Evolutionary conservation across 2,888 invertebrate species (phyloP).

Genomic region (Nomada ruficornis): DNA sequence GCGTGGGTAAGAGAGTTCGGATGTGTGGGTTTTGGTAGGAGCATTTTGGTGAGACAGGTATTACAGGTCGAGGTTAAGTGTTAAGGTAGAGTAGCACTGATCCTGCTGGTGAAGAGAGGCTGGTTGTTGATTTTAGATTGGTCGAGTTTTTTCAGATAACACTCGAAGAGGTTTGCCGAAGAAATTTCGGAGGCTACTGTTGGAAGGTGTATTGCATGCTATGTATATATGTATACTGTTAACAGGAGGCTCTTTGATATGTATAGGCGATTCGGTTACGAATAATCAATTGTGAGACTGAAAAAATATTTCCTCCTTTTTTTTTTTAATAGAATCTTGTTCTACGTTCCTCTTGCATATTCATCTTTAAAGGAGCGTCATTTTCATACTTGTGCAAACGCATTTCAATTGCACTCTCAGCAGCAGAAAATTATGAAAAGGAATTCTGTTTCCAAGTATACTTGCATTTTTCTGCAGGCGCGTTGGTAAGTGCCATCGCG

Average conservation of each 20-base stretch:
- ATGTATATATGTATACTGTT: not conserved
- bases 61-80: not conserved
- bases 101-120: not conserved
- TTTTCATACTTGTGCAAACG: too few species aligned
- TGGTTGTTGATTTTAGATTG: constrained; percentile 1
- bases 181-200: constrained; percentile 11
- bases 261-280: not conserved
- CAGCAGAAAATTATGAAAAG: not conserved
- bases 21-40: not conserved
- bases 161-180: not conserved
- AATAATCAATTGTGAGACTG: not conserved
- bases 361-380: too few species aligned
- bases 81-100: not conserved
- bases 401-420: not conserved
- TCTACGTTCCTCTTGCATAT: not conserved
- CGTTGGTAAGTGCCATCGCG: not conserved
- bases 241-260: not conserved
- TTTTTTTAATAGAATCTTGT: not conserved
- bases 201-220: not conserved
- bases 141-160: not conserved
- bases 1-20: too few species aligned
- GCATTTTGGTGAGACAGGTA: not conserved
- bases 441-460: not conserved
- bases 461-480: not conserved
- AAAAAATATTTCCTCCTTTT: not conserved